Evolutionary conservation across 30 jellyfish, hydroid and myxozoan genomes (phyloP), one percentile per base, ranked within the genome.

Genomic region (Aurelia aurita complex sp. Pacific): DNA sequence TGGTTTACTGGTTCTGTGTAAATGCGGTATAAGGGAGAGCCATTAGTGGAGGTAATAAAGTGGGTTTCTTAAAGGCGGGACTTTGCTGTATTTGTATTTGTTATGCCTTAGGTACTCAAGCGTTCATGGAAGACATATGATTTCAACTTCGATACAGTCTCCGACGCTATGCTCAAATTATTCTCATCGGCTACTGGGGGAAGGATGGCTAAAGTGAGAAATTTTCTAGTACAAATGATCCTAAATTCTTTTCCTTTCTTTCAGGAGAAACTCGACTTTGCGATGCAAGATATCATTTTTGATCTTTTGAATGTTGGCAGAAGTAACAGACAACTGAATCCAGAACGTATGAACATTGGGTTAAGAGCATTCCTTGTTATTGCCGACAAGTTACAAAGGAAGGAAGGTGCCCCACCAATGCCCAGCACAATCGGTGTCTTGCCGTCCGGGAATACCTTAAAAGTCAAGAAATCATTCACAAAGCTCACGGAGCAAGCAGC

Each of bases 321-420:
- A 81, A 85, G 96, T 78, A 81, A 83, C 59, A 80, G 92, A 40
- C 97, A 89, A 65, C 79, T 94, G 87, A 94, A 94, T 52, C 99
- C 99, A 8, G 99, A 94, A 61, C 91, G 99, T 19, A 94, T 94
- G 99, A 94, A 94, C 82, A 94, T 94, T 29, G 99, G 99, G 51
- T 85, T 94, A 29, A 63, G 99, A 32, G 99, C 99, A 57, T 94
- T 94, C 76, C 89, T 94, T 17, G 99, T 94, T 42, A 94, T 94
- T 50, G 99, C 99, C 2, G 99, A 94, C 74, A 89, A 89, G 62
- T 81, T 94, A 52, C 99, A 94, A 69, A 74, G 99, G n/a, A 94
- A 94, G 70, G 99, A 94, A 85, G 99, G 97, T 64, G 89, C 99
- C 46, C 99, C 99, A n/a, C 99, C 99, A 19, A 94, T 94, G 99